Percentiles rank a stretch among this genome's conserved stretches.
phyloP scores from a whole-genome alignment of 2,888 invertebrate genomes.

The Perizoma affinitatum region DNA sequence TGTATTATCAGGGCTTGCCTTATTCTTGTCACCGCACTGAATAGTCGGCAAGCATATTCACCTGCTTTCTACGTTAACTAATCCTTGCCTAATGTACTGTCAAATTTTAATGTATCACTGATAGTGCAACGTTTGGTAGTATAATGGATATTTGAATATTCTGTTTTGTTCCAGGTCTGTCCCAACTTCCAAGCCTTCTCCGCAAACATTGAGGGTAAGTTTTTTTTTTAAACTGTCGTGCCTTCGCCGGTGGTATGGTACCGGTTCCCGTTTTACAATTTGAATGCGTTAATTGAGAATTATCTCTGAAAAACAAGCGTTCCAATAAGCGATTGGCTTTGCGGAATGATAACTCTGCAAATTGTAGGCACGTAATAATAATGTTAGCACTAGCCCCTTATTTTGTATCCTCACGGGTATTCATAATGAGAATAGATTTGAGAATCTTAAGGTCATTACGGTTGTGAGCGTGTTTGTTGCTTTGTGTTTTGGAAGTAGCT shows the following conservation, averaged over 20 bases:
- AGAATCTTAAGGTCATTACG: too few species aligned
- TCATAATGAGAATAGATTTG: too few species aligned
- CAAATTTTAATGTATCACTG: conserved; percentile 75
- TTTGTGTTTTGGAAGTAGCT: too few species aligned
- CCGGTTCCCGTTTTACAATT: not conserved
- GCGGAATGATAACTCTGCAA: too few species aligned
- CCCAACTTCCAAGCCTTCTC: conserved; percentile 5
- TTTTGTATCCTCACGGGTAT: too few species aligned
- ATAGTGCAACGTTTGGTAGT: conserved; percentile 54
- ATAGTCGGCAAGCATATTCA: not conserved
- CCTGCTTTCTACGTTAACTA: conserved; percentile 15
- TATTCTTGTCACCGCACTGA: too few species aligned
- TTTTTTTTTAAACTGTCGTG: not conserved
- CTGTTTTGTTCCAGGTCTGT: conserved; percentile 60
- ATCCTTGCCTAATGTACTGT: conserved; percentile 76
- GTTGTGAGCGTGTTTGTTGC: too few species aligned
- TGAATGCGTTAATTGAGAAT: not conserved
- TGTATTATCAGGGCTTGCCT: too few species aligned
- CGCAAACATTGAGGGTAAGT: conserved; percentile 32
- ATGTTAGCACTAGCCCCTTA: too few species aligned
- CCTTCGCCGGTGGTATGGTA: not conserved
- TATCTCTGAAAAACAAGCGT: too few species aligned
- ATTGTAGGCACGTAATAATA: too few species aligned
- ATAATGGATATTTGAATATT: conserved; percentile 51
- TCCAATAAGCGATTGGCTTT: too few species aligned